Base-by-base conservation (phyloP, 2,113 vertebrate species). In the Hystrix brachyura region DNA sequence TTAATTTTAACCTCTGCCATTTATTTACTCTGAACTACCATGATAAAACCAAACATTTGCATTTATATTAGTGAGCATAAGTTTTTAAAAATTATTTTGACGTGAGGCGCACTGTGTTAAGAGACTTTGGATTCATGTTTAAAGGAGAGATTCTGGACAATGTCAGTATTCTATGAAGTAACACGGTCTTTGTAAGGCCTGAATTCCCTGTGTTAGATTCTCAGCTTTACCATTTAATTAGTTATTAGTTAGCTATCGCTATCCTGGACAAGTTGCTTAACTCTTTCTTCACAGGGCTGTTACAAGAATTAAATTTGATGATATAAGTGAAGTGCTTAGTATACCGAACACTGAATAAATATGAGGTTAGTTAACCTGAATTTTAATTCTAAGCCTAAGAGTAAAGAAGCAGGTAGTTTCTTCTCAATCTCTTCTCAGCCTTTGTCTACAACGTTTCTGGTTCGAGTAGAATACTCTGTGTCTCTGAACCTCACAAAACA, bases 221-320 rank as follows among this genome's bases (percentile, higher is more conserved):
- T 76, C 62, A 74, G 23, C 43, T 69, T 87, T 12, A 83, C 7
- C 27, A 65, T 3, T 76, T 67, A 11, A 11, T 60, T 27, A 27
- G 23, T 43, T 74, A 62, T 43, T 81, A 76, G 25, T 29, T 46
- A 79, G 23, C 23, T 85, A 53, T n/a, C 34, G 13, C 10, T 71
- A 60, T 46, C 15, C 53, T 86, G 32, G 12, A 71, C 15, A 95
- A 87, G 27, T 72, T 92, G 13, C 7, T 53, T 71, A 80, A 46
- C n/a, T 81, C 74, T 46, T 64, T 9, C 15, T 94, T 94, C 32
- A 38, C 0, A 83, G 48, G 32, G 8, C 10, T 78, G 3, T 43
- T 88, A 25, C 6, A 93, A 93, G 46, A 86, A 69, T 82, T 65
- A 97, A 96, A 55, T 86, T 3, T 89, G n/a, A 91, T 86, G 43